A percentile compares a stretch with the other conserved stretches of the same genome.
phyloP scores from a whole-genome alignment of 1,140 invertebrate species.

The Watersipora subatra region DNA sequence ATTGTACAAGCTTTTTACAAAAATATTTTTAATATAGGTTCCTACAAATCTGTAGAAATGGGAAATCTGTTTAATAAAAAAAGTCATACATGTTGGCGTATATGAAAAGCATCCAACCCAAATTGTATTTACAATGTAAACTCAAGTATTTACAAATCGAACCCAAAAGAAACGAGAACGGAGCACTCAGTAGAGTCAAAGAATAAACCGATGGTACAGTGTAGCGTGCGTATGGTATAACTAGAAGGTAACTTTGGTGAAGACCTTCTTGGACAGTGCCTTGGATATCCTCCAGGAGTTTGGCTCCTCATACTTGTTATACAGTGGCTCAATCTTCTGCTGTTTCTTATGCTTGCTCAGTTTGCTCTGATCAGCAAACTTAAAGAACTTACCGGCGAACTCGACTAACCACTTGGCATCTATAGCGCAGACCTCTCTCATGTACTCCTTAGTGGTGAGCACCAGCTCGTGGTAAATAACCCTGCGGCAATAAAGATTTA shows the following conservation, averaged over 20 bases:
- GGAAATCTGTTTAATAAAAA: too few species aligned
- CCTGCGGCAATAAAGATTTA: conserved; percentile 47
- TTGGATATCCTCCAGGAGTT: conserved; percentile 98
- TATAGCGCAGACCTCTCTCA: conserved; percentile 96
- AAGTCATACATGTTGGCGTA: too few species aligned
- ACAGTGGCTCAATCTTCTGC: conserved; percentile 89
- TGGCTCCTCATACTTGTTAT: conserved; percentile 98
- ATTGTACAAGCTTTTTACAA: too few species aligned
- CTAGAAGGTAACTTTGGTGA: conserved; percentile 41
- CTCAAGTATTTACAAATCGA: too few species aligned
- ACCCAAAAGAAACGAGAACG: too few species aligned
- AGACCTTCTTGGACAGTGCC: conserved; percentile 34
- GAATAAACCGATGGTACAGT: too few species aligned
- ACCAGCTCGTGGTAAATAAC: conserved; percentile 98
- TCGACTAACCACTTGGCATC: conserved; percentile 99
- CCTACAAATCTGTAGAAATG: too few species aligned
- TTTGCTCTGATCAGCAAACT: conserved; percentile 97
- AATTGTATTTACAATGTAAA: too few species aligned
- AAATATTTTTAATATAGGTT: too few species aligned
- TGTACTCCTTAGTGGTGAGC: conserved; percentile 98
- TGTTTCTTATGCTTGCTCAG: conserved; percentile 98
- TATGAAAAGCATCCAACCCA: too few species aligned
- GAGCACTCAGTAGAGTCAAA: too few species aligned
- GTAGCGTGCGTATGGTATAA: too few species aligned
- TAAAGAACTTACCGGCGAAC: conserved; percentile 97